Evolutionary conservation across 2,888 invertebrate genomes (phyloP), one percentile per base, ranked within the genome.

Genomic region (Synergus laeviventris): DNA sequence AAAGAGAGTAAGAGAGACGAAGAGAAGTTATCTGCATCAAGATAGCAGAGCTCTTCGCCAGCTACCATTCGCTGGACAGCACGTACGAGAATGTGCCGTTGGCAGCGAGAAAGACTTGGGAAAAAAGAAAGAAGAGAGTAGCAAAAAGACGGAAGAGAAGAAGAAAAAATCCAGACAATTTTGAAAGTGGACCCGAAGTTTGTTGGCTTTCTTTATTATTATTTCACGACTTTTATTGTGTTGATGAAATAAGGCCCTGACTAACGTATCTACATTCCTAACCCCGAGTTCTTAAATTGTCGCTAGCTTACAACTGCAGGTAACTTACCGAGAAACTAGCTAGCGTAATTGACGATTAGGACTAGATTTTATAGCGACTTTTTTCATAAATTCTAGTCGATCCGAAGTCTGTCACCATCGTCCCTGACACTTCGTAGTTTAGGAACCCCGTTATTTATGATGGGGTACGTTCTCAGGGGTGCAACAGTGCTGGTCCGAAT

Each of bases 381-480:
- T n/a, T n/a, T n/a, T n/a, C n/a, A n/a, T n/a, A n/a, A n/a, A n/a
- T n/a, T n/a, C n/a, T n/a, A n/a, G n/a, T n/a, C n/a, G n/a, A n/a
- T n/a, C n/a, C n/a, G n/a, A n/a, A n/a, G n/a, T n/a, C n/a, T n/a
- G 82, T 82, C 86, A 82, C 84, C 83, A 83, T 87, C 86, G 85
- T 85, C 85, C 85, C 77, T 77, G 81, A 79, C 79, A 83, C 84
- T 83, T 81, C 80, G 79, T 77, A 80, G 78, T 79, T 79, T 74
- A 78, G 79, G 81, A 82, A 82, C 82, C 84, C 83, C 79, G 84
- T 87, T 88, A 87, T 88, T 87, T 87, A 88, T 88, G 83, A 82
- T 84, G 83, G 86, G 79, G 75, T 76, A 77, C 74, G 76, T 77
- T 70, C 73, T 76, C 62, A 80, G 81, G 76, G 78, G 74, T 80